Conservation (phyloP, 2,888 invertebrate genomes). For the Amphipoea lucens region DNA sequence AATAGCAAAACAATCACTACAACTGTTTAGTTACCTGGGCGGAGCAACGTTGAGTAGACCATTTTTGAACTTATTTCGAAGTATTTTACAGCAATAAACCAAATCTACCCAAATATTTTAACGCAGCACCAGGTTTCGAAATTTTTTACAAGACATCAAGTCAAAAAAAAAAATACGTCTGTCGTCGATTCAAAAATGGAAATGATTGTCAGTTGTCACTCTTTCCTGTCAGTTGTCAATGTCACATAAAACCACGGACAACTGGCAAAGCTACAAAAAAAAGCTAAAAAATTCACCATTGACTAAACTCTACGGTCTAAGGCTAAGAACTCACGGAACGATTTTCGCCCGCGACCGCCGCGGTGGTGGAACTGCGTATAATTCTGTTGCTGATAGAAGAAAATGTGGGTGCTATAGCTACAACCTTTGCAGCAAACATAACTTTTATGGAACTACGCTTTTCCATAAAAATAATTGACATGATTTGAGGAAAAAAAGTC, state of each 20-base stretch:
- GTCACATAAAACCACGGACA: constrained; percentile 5
- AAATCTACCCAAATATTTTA: constrained; percentile 37
- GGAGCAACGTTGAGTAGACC: constrained; percentile 86
- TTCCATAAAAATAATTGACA: neutral
- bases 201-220: constrained; percentile 15
- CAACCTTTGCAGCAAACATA: neutral
- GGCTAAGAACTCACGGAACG: too few relatives aligned
- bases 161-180: constrained; percentile 38
- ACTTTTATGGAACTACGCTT: too few relatives aligned
- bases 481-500: neutral
- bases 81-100: constrained; percentile 9
- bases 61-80: constrained; percentile 66
- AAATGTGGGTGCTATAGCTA: neutral
- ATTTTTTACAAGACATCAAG: constrained; percentile 10
- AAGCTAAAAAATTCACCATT: neutral
- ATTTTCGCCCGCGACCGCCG: too few relatives aligned
- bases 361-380: too few relatives aligned
- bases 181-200: constrained; percentile 50
- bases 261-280: neutral
- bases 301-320: neutral
- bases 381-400: neutral
- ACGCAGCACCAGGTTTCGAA: constrained; percentile 47
- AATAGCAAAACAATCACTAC: constrained; percentile 71
- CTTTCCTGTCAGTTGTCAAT: constrained; percentile 21
- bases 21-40: constrained; percentile 77